Conservation (phyloP, 2,113 vertebrate species). For the Tylochromis polylepis region DNA sequence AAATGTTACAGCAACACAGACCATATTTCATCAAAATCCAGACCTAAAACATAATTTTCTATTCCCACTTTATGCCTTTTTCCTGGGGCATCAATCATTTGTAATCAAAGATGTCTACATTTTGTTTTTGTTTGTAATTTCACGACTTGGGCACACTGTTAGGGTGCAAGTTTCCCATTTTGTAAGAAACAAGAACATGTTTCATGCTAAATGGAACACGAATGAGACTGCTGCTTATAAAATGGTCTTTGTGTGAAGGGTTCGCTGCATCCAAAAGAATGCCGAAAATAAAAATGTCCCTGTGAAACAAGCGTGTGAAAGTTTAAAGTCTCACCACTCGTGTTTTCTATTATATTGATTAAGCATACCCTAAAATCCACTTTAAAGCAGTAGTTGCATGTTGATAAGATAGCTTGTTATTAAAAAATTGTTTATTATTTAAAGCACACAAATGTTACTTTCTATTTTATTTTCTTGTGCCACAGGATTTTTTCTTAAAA, state of each 20-base stretch:
- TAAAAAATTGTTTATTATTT: neutral
- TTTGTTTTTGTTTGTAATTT: slow-evolving; percentile 34
- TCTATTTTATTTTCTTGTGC: neutral
- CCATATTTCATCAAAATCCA: slow-evolving; percentile 23
- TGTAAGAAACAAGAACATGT: neutral
- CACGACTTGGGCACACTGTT: neutral
- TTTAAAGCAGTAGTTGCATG: neutral
- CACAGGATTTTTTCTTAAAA: neutral
- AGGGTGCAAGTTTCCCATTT: neutral
- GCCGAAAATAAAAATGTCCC: neutral
- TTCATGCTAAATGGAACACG: neutral
- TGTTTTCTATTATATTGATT: neutral
- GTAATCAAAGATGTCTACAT: slow-evolving; percentile 31
- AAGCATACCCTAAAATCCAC: neutral
- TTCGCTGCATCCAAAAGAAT: neutral
- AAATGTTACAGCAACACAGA: slow-evolving; percentile 17
- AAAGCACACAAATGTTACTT: neutral
- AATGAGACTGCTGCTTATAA: neutral
- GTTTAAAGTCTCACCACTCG: neutral
- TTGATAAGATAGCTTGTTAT: neutral
- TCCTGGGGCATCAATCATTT: slow-evolving; percentile 34
- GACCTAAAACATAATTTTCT: slow-evolving; percentile 13
- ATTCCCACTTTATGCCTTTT: neutral
- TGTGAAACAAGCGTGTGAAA: neutral
- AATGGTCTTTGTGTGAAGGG: neutral